These are phyloP conservation scores for Linnaemya tessellans DNA, from an alignment of 2,888 invertebrate genomes.

Conservation along the genomic window DNA sequence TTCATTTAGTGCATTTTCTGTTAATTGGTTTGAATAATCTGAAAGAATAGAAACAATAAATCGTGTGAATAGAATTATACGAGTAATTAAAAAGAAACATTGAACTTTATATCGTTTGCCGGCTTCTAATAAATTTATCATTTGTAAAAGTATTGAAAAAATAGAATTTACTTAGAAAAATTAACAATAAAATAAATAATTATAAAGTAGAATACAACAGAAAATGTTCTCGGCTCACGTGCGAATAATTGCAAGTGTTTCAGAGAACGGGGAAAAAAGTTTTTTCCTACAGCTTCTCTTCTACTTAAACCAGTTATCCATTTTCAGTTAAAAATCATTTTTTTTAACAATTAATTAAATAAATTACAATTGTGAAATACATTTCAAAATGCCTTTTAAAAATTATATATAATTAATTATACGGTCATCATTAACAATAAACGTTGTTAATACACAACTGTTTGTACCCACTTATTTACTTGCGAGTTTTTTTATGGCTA, in stretches of 20 bases:
- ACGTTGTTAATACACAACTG: neutral
- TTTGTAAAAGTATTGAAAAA: conserved; percentile 6
- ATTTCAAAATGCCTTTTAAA: conserved; percentile 14
- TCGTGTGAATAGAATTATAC: conserved; percentile 52
- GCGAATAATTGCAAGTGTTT: conserved; percentile 14
- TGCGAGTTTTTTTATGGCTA: conserved; percentile 18
- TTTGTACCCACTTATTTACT: neutral
- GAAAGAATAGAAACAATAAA: conserved; percentile 38
- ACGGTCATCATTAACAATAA: neutral
- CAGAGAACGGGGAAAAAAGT: neutral
- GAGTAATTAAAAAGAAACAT: conserved; percentile 35
- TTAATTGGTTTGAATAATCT: conserved; percentile 19
- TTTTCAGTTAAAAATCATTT: neutral
- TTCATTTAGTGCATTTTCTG: conserved; percentile 48
- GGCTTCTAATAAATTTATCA: conserved; percentile 2
- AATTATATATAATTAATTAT: conserved; percentile 12
- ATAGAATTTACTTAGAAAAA: conserved; percentile 13
- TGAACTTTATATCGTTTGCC: conserved; percentile 47
- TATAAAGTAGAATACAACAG: neutral
- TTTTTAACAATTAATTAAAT: conserved; percentile 7
- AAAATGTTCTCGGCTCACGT: neutral
- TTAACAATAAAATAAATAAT: neutral
- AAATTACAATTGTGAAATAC: conserved; percentile 10
- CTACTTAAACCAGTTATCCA: neutral
- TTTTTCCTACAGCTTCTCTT: neutral